Evolutionary conservation across 1,140 invertebrate genomes (phyloP).

Genomic region (Drosophila mauritiana): DNA sequence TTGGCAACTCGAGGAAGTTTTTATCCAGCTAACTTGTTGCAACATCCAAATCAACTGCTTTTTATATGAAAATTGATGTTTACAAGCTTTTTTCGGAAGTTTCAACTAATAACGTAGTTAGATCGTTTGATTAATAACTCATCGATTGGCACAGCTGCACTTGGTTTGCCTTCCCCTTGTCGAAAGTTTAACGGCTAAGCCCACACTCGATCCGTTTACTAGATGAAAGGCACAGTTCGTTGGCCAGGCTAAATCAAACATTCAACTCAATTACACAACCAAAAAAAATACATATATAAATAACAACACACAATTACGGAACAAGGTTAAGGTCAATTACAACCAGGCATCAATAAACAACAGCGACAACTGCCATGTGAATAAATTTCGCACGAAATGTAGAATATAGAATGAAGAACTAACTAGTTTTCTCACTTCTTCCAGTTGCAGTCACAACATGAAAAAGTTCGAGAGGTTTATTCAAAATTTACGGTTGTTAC

Average conservation of each 20-base stretch:
- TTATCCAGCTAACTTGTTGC: neutral
- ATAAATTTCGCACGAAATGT: conserved; percentile 70
- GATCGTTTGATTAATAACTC: conserved; percentile 26
- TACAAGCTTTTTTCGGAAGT: conserved; percentile 10
- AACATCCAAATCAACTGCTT: neutral
- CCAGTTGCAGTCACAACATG: conserved; percentile 16
- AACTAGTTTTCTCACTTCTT: conserved; percentile 59
- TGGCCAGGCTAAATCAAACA: conserved; percentile 19
- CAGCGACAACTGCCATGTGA: conserved; percentile 53
- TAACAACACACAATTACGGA: conserved; percentile 38
- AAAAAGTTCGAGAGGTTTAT: conserved; percentile 30
- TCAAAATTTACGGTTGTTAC: conserved; percentile 1
- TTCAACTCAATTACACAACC: conserved; percentile 29
- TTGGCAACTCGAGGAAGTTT: neutral
- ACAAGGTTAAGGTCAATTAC: conserved; percentile 81
- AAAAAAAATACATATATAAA: conserved; percentile 37
- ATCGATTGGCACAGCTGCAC: conserved; percentile 31
- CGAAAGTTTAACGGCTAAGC: conserved; percentile 19
- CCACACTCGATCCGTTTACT: conserved; percentile 19
- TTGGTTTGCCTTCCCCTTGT: conserved; percentile 31
- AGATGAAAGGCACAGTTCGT: conserved; percentile 32
- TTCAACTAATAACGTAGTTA: conserved; percentile 10
- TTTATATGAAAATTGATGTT: neutral
- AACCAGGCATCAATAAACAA: conserved; percentile 31
- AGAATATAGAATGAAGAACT: conserved; percentile 71